Conservation (phyloP, 1,140 invertebrate genomes). For the Diplogasteroides magnus region DNA sequence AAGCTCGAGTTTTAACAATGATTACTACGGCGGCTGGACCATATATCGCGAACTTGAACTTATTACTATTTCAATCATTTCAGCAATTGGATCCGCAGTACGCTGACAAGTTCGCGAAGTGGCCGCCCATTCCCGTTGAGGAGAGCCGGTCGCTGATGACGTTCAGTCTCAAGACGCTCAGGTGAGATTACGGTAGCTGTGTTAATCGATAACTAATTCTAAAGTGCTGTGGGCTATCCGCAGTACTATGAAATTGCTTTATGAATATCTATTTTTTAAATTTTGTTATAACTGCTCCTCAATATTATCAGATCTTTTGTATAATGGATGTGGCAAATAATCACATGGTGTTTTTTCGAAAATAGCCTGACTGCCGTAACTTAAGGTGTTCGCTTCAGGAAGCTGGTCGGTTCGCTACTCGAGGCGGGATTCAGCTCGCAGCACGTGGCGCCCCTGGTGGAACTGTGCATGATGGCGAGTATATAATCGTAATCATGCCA, state of each 20-base stretch:
- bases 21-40: too few species aligned
- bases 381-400: conserved; percentile 26
- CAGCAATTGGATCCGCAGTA: conserved; percentile 12
- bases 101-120: conserved; percentile 44
- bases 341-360: too few species aligned
- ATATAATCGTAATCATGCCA: too few species aligned
- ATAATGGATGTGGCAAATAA: background rate
- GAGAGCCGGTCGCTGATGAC: conserved; percentile 11
- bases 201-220: too few species aligned
- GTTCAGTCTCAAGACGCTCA: conserved; percentile 16
- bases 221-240: too few species aligned
- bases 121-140: conserved; percentile 29
- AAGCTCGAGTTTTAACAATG: too few species aligned
- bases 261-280: background rate
- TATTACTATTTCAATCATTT: conserved; percentile 8
- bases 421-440: conserved; percentile 39
- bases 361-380: too few species aligned
- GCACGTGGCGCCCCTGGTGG: conserved; percentile 48
- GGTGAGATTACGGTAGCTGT: background rate
- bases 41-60: too few species aligned
- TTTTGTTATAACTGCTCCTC: conserved; percentile 9
- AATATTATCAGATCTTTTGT: background rate
- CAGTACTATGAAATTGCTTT: background rate
- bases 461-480: conserved; percentile 48
- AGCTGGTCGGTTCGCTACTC: conserved; percentile 37